Evolutionary conservation across 2,797 vertebrate species (phyloP), one percentile per base, ranked within the genome.

Genomic region (Neomorphus geoffroyi): DNA sequence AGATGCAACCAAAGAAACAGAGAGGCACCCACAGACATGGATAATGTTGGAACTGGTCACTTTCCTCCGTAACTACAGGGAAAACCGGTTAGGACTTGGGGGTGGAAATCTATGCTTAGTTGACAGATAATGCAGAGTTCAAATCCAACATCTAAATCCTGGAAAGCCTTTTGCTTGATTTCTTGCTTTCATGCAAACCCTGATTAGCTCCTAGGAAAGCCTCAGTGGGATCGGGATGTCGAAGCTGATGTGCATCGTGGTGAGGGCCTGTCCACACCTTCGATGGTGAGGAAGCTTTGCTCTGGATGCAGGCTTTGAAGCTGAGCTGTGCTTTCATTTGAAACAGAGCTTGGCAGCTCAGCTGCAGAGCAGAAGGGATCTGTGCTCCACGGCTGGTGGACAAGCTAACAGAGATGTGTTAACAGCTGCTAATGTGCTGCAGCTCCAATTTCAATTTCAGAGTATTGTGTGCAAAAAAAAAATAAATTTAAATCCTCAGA

Each of bases 351-450:
- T 35, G 46, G 32, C 1, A 0, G 61, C 69, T 96, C 88, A 93
- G 86, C 88, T 95, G 81, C 0, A 0, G 54, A 95, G 86, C 92
- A 95, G 82, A 83, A 96, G 80, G 60, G n/a, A 84, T 87, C 48
- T 62, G 56, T 50, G 64, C 27, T 93, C 64, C 45, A 30, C 3
- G 56, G 56, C 78, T 84, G 56, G 83, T 90, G 94, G 80, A 93
- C 86, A 94, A 90, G 71, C 93, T 88, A 85, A 82, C 78, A 69
- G 85, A 56, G 86, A 95, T 3, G 80, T 97, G 96, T 85, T 96
- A 97, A 96, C 96, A 97, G 95, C 95, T 93, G 86, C 53, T 96
- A 86, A 95, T 86, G 60, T 58, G 64, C 86, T 85, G 48, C 93
- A 88, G 91, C 75, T 92, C 71, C 4, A 0, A 77, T 81, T 96